Evolutionary conservation across 2,797 vertebrate genomes (phyloP), one percentile per base, ranked within the genome.

Genomic region (Dryobates pubescens): DNA sequence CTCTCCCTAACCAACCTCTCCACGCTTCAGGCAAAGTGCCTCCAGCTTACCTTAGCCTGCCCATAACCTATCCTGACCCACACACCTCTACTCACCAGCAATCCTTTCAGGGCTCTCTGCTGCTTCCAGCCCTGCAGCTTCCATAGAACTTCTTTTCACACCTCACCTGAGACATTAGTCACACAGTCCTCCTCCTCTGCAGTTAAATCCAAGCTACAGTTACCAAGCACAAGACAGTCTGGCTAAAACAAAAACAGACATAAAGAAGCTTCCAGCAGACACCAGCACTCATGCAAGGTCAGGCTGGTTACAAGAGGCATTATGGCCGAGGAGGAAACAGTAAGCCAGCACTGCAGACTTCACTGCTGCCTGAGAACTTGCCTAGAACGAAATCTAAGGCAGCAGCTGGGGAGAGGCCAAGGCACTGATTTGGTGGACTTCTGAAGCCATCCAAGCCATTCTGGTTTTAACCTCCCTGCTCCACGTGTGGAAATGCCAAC

Each of bases 361-460:
- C 57, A 10, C 20, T 70, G 79, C 70, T 78, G 30, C 62, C 84
- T 34, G 17, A 58, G 43, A 89, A 64, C 79, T 65, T 13, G n/a
- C 30, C 91, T 49, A 41, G 57, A 62, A 88, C 10, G n/a, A 70
- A 69, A 72, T 61, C 89, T 56, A 54, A 91, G 23, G 47, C 58
- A 91, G 62, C 62, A 36, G 5, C 75, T 38, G 36, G 29, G 63
- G 41, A 79, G 89, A 89, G 77, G 80, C 47, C 89, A 89, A 79
- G 68, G 70, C 80, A 69, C 4, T 27, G 84, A 70, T 79, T 76
- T 8, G 1, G 4, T 30, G 69, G 79, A 7, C 30, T 56, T 56
- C 27, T 8, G 27, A 84, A 89, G 84, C 89, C 82, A 87, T 69
- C 65, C 84, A 72, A 86, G 75, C 62, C 84, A 67, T 73, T 90